Base-by-base conservation (phyloP, 1,140 invertebrate genomes). In the Drosophila lowei region DNA sequence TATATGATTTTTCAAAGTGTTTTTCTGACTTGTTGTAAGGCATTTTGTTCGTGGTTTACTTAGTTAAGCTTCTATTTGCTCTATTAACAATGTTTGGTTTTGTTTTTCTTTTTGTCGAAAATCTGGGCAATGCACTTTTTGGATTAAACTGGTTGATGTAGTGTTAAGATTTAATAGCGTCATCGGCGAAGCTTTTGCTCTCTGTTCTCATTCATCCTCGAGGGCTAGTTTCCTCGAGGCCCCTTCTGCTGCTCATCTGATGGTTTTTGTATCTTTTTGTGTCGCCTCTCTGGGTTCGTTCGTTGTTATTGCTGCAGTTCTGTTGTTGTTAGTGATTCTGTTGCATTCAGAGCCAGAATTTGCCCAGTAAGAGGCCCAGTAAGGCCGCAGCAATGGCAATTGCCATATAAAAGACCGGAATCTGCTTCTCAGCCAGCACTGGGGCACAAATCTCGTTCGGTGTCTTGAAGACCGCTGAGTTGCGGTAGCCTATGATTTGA, bases 261-360 rank as follows among this genome's bases (percentile, higher is more conserved):
- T 13, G 34, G 34, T 38, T 38, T 13, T 38, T 13, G 34, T 11
- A 34, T 34, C 30, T 4, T 18, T 18, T 2, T 18, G 18, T 18
- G 8, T 8, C 30, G 53, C 54, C 34, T 30, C 3, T 62, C 23
- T 41, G 49, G 28, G 30, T 48, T 47, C 65, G 28, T 68, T 68
- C 65, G 65, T 68, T 68, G 63, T 68, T 41, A 18, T 53, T 52
- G 11, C 46, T 58, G 50, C 52, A 46, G 53, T 38, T 61, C 34
- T 62, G 15, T 49, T 54, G 58, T 43, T 56, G 58, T 55, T 66
- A 53, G 48, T 63, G 49, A 28, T 67, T 52, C 42, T 64, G 50
- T 23, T 77, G 61, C 50, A 89, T 93, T 93, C 93, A 93, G 92
- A 93, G 93, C 90, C 93, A 72, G 91, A 92, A 93, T 89, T 93